Base-by-base conservation (phyloP, 2,888 invertebrate species). In the Gymnoscelis rufifasciata region DNA sequence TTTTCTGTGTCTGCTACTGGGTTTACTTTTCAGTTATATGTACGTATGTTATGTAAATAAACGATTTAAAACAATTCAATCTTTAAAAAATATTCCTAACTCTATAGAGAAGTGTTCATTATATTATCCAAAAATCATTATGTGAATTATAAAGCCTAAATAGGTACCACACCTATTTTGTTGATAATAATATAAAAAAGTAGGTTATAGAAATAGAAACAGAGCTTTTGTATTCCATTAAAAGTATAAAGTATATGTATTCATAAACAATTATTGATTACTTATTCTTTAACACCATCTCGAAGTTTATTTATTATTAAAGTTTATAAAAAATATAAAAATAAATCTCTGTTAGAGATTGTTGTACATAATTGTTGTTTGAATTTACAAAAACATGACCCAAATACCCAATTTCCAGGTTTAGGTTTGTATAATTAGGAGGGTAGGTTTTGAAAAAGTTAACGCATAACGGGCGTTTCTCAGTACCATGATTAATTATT, bases 41-140 rank as follows among this genome's bases (percentile, higher is more conserved):
- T 77, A 76, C 81, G 73, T 74, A 82, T 80, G 78, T 83, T 82
- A 83, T 83, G 83, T 84, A 84, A 84, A 84, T 84, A 84, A 81
- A 83, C 74, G 79, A 79, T 82, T 74, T 73, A 66, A 71, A 72
- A 73, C 50, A 36, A 53, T 36, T 41, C 23, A 64, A 67, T 70
- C 59, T 71, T 73, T 70, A 66, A 62, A 71, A 62, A 64, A 52
- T 69, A 67, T 66, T 68, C 66, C 72, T 74, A 56, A 51, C 19
- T 45, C 56, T 56, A 60, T 38, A 58, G 29, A 30, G 5, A 29
- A 30, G 12, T 40, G 36, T 40, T 38, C 38, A 54, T 57, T 63
- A 59, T 68, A 57, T 30, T 19, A 57, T 57, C 50, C 43, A 45
- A 47, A 57, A 48, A 52, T 47, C 31, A 7, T 19, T 41, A 54